Base-by-base conservation (phyloP, 2,888 invertebrate genomes). In the Caenorhabditis sp. region DNA sequence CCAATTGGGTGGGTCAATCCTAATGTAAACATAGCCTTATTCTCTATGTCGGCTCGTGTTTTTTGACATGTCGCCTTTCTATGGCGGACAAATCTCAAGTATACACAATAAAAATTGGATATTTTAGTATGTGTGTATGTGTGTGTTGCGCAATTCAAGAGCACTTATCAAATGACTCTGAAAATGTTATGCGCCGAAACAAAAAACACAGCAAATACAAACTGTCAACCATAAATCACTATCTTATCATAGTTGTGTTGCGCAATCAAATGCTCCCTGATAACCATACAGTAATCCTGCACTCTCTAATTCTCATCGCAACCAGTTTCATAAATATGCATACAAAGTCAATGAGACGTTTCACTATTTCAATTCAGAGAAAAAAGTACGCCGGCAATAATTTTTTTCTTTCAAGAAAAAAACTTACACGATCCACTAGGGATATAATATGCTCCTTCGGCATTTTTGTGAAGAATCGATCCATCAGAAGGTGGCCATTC, bases 361-460 rank as follows among this genome's bases (percentile, higher is more conserved):
- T 31, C 31, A 31, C 31, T 10, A 43, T 17, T 43, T 43, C 17
- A 43, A 36, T 36, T 36, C 10, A 8, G 36, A 10, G 7, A 10
- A 5, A 5, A 36, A 7, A 52, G 21, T 10, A 52, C 20, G 10
- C 23, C 52, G n/a, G 4, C 23, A 52, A 10, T 21, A 52, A 4
- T n/a, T n/a, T 10, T 31, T 31, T 31, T 31, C 25, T 5, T 3
- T 21, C 12, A 58, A 59, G 49, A 36, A n/a, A 60, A 59, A 60
- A 56, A 67, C 78, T 73, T 21, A 82, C 82, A 53, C n/a, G 76
- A 74, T 54, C 78, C 78, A 56, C 77, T 63, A 0, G 82, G 82
- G 60, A 82, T 79, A 61, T 76, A 82, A 64, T 81, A 81, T 10
- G 78, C 69, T 20, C 82, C 82, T 17, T 81, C 82, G 23, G 78